phyloP scores from a whole-genome alignment of 1,140 invertebrate species.

The Phymastichus coffea region DNA sequence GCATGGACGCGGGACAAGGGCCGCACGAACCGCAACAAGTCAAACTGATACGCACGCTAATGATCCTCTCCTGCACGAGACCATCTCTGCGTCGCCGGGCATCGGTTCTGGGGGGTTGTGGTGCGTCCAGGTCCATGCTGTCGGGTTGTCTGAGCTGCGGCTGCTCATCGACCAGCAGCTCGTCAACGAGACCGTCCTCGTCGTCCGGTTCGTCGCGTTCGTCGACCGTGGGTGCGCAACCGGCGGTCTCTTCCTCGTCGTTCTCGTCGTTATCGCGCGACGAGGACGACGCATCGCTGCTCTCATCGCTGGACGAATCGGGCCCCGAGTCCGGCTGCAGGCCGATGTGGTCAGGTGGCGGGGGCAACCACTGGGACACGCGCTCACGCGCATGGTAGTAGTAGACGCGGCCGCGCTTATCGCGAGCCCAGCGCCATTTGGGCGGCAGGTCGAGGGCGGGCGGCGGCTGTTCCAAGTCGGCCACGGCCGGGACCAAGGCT shows the following conservation, averaged over 20 bases:
- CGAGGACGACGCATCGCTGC: constrained; percentile 56
- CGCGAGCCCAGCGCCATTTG: constrained; percentile 82
- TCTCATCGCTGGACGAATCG: constrained; percentile 52
- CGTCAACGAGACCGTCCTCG: constrained; percentile 27
- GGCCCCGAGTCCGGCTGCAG: constrained; percentile 54
- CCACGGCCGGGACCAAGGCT: neutral
- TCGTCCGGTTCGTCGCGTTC: neutral
- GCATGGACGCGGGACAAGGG: too few species aligned
- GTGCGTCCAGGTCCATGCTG: constrained; percentile 32
- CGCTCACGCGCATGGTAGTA: constrained; percentile 88
- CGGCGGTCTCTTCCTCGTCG: constrained; percentile 51
- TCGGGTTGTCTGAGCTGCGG: constrained; percentile 19
- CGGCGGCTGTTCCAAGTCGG: constrained; percentile 44
- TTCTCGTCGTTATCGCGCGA: constrained; percentile 58
- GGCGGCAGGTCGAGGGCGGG: constrained; percentile 73
- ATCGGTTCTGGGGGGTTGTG: constrained; percentile 24
- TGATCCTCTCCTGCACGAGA: constrained; percentile 68
- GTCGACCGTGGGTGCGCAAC: constrained; percentile 7
- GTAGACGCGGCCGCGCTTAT: constrained; percentile 79
- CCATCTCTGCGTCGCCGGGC: constrained; percentile 55
- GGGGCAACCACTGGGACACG: constrained; percentile 86
- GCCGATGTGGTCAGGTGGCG: constrained; percentile 60
- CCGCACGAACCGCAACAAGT: too few species aligned
- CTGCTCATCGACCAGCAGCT: neutral
- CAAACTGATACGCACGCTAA: constrained; percentile 70